Base-by-base conservation (phyloP, 2,888 invertebrate species). In the Crocallis elinguaria region DNA sequence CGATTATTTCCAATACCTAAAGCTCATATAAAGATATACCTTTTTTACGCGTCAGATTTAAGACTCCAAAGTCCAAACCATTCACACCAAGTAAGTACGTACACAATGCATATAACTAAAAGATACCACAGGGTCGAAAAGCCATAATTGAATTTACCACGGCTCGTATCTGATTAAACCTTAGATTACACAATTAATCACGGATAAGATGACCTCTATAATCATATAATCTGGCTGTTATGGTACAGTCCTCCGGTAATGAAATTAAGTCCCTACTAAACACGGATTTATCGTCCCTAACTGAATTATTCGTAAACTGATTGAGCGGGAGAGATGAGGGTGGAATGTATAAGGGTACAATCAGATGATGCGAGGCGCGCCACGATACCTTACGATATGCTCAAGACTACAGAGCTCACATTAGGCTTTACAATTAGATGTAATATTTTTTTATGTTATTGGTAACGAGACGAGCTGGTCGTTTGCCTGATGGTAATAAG, bases 201-300 rank as follows among this genome's bases (percentile, higher is more conserved):
- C 53, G 63, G 58, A 70, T 69, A 70, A 75, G 64, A 66, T 85
- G 83, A 85, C 82, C 84, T 84, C 74, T 61, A 64, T 86, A 86
- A 87, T 87, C 75, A 66, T 68, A 78, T 82, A 78, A 82, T 74
- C 69, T 64, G 62, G 63, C 62, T 72, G 74, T 86, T 85, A 84
- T 82, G 73, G 62, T 71, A 71, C 75, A 68, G 69, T 69, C 76
- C 79, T 77, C 69, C 65, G 63, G 67, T 86, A 87, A 89, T 85
- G 73, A 71, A 83, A 83, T 89, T 82, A 82, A 78, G 71, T 72
- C 76, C 64, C 74, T 71, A 71, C 77, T 80, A 84, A 87, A 86
- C 85, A 77, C 77, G 84, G 90, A 91, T 91, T 91, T 91, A 90
- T 89, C 75, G 77, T 83, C 87, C 86, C 82, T 87, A 86, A 88